Evolutionary conservation across 2,888 invertebrate species (phyloP).

Genomic region (Xestia ashworthii): DNA sequence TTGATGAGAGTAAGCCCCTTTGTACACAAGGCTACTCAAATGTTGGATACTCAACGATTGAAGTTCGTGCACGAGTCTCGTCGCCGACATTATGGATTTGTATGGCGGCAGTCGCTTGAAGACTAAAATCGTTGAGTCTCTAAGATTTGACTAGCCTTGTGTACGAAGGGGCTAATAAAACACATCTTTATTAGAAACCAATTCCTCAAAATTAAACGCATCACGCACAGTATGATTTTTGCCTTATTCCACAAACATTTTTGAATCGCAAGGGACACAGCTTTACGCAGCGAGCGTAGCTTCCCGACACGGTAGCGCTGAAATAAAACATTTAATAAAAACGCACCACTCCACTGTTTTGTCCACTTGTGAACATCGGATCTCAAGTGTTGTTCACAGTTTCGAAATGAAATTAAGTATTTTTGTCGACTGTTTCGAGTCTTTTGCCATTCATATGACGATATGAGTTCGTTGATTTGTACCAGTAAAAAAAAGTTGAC

Average conservation of each 20-base stretch:
- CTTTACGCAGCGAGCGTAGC: background rate
- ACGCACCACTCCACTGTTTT: slow-evolving; percentile 74
- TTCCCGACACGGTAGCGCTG: slow-evolving; percentile 18
- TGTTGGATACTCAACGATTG: too few relatives aligned
- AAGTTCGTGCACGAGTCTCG: too few relatives aligned
- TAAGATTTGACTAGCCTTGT: too few relatives aligned
- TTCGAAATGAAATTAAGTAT: slow-evolving; percentile 65
- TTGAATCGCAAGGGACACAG: slow-evolving; percentile 27
- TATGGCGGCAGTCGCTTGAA: too few relatives aligned
- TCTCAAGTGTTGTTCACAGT: slow-evolving; percentile 76
- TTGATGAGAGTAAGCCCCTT: background rate
- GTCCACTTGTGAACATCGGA: slow-evolving; percentile 70
- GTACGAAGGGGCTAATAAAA: too few relatives aligned
- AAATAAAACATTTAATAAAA: slow-evolving; percentile 78
- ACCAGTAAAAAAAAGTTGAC: background rate
- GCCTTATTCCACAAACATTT: slow-evolving; percentile 10
- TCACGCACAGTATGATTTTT: too few relatives aligned
- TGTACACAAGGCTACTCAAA: too few relatives aligned
- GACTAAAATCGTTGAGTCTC: too few relatives aligned
- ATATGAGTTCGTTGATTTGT: background rate
- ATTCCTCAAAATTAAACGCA: background rate
- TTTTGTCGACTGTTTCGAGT: slow-evolving; percentile 14
- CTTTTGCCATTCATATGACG: slow-evolving; percentile 20
- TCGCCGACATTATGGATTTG: too few relatives aligned
- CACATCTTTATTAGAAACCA: too few relatives aligned